Percentiles rank a stretch among this genome's conserved stretches.
phyloP scores from a whole-genome alignment of 2,888 invertebrate genomes.

The Clivina fossor region DNA sequence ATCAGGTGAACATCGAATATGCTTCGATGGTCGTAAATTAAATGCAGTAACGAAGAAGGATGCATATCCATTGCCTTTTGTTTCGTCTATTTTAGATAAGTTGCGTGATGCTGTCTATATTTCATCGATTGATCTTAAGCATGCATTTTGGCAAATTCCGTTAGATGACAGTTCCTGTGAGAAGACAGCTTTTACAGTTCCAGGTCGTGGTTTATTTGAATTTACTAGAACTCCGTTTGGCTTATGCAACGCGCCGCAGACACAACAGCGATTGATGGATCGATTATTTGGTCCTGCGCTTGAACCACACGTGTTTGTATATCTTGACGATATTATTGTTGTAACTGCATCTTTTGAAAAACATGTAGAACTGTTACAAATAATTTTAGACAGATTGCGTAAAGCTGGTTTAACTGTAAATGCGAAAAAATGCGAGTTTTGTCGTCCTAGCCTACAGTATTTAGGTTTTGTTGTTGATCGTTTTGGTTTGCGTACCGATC shows the following conservation, averaged over 20 bases:
- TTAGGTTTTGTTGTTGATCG: conserved; percentile 46
- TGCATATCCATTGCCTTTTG: neutral
- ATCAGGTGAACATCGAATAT: neutral
- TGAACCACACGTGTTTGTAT: conserved; percentile 39
- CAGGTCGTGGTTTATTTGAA: conserved; percentile 34
- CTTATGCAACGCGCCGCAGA: conserved; percentile 38
- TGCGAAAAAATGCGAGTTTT: conserved; percentile 40
- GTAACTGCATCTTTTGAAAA: conserved; percentile 44
- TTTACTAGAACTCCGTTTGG: conserved; percentile 41
- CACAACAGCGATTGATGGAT: conserved; percentile 40
- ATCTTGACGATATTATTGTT: conserved; percentile 41
- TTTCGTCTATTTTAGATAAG: neutral
- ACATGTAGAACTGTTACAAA: conserved; percentile 34
- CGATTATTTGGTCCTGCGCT: conserved; percentile 38
- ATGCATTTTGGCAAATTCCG: conserved; percentile 43
- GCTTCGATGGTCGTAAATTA: neutral
- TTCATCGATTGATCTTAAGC: conserved; percentile 3
- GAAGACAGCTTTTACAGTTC: conserved; percentile 43
- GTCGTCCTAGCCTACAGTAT: conserved; percentile 39
- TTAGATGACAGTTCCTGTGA: conserved; percentile 26
- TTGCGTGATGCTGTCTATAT: neutral
- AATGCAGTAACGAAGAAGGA: neutral
- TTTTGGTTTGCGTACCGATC: conserved; percentile 33
- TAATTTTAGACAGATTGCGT: conserved; percentile 36
- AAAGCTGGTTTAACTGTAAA: conserved; percentile 43